A percentile compares a stretch with the other conserved stretches of the same genome.
Evolutionary conservation across 2,888 invertebrate species (phyloP).

Genomic region (Pherbina coryleti): DNA sequence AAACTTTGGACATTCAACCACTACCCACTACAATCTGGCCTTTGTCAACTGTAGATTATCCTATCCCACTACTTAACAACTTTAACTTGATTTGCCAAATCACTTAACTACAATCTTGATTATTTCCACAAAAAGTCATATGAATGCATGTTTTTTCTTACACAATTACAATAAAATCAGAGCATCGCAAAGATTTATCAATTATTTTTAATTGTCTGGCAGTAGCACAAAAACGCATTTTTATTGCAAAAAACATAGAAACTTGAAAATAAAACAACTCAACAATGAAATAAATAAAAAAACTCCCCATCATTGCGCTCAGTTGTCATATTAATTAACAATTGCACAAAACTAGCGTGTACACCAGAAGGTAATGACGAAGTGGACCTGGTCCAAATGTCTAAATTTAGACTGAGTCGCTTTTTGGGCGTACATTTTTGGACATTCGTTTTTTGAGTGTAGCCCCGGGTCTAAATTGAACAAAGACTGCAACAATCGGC

Average conservation of each 20-base stretch:
- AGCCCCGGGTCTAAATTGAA: conserved; percentile 1
- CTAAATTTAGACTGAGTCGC: conserved; percentile 16
- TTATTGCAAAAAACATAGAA: neutral
- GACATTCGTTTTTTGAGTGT: neutral
- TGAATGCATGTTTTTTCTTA: no score
- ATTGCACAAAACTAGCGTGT: conserved; percentile 17
- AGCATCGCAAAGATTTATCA: conserved; percentile 17
- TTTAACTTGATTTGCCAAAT: no score
- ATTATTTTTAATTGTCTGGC: conserved; percentile 36
- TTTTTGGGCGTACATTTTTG: conserved; percentile 34
- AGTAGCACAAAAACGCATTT: neutral
- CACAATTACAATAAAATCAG: no score
- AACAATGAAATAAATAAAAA: no score
- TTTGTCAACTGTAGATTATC: no score
- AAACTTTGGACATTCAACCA: no score
- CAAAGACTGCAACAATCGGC: neutral
- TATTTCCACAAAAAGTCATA: no score
- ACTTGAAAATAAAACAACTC: neutral
- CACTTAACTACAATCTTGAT: no score
- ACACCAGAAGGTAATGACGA: neutral
- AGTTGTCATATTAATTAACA: conserved; percentile 15
- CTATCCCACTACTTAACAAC: no score
- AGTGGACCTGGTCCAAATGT: conserved; percentile 27
- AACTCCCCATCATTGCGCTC: neutral
- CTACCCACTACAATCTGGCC: no score